Percentiles rank a stretch among this genome's conserved stretches.
phyloP scores from a whole-genome alignment of 2,888 invertebrate genomes.

The Agonopterix alstromeriana region DNA sequence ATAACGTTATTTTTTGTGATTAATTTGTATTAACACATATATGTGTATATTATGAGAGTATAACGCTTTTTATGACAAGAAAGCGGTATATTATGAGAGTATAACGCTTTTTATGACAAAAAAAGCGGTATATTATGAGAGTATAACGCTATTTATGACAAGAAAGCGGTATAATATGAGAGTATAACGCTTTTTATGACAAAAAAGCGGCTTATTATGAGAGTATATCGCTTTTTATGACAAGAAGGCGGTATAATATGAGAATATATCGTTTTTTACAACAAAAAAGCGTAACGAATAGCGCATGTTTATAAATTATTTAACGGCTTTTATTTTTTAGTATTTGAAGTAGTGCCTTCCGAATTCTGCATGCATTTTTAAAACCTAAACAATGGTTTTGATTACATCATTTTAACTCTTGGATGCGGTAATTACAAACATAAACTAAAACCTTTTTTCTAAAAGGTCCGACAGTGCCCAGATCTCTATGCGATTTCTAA shows the following conservation, averaged over 20 bases:
- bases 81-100: no score
- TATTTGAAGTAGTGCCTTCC: constrained; percentile 42
- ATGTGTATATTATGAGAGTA: constrained; percentile 12
- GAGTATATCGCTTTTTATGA: no score
- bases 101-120: no score
- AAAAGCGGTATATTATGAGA: no score
- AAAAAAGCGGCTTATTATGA: no score
- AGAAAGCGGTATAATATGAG: no score
- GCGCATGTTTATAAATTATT: constrained; percentile 12
- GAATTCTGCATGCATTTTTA: constrained; percentile 41
- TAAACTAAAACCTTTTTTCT: background rate
- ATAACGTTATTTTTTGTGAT: constrained; percentile 23
- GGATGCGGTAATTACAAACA: background rate
- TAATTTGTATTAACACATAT: constrained; percentile 17
- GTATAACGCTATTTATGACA: no score
- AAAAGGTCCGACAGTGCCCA: no score
- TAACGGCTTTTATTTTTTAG: constrained; percentile 20
- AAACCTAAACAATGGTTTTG: constrained; percentile 22
- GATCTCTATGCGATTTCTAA: no score
- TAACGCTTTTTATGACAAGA: constrained; percentile 8
- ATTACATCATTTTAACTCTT: background rate
- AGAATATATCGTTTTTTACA: no score
- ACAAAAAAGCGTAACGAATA: constrained; percentile 6
- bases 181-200: no score
- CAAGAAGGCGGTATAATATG: no score